Conservation (phyloP, 2,797 vertebrate genomes). For the Anabacerthia variegaticeps region DNA sequence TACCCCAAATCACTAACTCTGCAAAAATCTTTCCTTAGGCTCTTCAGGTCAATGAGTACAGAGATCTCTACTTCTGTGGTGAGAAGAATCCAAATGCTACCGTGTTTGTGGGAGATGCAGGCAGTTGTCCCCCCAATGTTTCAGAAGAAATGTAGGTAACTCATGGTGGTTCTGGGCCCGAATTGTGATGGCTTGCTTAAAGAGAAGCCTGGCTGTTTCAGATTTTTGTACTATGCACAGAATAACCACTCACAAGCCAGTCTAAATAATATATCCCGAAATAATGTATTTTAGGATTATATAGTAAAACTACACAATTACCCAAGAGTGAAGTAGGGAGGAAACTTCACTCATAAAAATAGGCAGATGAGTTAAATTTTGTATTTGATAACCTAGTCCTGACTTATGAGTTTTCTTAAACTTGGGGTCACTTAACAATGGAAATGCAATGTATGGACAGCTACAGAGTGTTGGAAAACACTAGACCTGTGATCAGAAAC, state of each 20-base stretch:
- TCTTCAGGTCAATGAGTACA: constrained; percentile 71
- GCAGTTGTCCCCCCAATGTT: neutral
- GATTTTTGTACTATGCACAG: neutral
- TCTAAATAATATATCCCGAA: neutral
- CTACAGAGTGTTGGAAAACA: neutral
- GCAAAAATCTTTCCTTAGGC: constrained; percentile 40
- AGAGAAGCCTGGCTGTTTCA: neutral
- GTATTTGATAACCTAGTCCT: neutral
- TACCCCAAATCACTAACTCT: neutral
- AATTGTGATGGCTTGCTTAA: neutral
- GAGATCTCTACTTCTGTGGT: constrained; percentile 65
- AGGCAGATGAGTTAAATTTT: neutral
- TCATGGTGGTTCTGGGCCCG: neutral
- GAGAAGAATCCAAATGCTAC: constrained; percentile 6
- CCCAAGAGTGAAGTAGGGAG: neutral
- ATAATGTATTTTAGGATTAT: neutral
- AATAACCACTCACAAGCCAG: neutral
- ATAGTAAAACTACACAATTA: neutral
- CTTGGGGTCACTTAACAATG: neutral
- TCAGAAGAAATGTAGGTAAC: constrained; percentile 51
- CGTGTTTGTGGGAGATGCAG: neutral
- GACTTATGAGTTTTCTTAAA: neutral
- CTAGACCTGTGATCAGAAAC: neutral
- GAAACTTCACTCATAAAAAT: neutral
- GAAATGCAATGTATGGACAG: neutral